These are phyloP conservation scores for Xestoiulus laeticollis DNA, from an alignment of 2,888 invertebrate species.

Conservation along the genomic window DNA sequence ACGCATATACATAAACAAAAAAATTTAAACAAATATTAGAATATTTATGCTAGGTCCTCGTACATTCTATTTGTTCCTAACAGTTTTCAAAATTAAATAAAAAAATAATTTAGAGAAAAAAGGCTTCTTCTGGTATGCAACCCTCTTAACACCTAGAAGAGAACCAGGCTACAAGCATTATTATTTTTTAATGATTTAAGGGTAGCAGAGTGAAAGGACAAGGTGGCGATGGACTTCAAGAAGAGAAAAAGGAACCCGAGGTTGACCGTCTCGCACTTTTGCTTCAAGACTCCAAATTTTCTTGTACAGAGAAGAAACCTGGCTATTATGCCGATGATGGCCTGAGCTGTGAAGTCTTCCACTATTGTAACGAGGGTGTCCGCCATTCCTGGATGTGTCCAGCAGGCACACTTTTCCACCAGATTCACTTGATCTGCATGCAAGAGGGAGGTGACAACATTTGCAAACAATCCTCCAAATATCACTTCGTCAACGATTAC, in stretches of 20 bases:
- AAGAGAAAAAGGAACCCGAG: slow-evolving; percentile 80
- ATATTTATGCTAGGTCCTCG: too few relatives aligned
- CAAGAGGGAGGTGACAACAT: slow-evolving; percentile 88
- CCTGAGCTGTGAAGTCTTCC: slow-evolving; percentile 89
- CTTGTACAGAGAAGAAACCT: slow-evolving; percentile 80
- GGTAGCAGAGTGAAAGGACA: not conserved
- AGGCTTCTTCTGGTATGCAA: too few relatives aligned
- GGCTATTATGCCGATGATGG: slow-evolving; percentile 93
- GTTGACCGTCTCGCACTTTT: slow-evolving; percentile 83
- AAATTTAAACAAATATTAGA: too few relatives aligned
- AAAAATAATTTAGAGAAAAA: too few relatives aligned
- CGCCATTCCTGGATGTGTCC: slow-evolving; percentile 94
- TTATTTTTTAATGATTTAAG: not conserved
- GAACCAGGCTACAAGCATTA: too few relatives aligned
- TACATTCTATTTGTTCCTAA: too few relatives aligned
- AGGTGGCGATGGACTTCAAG: slow-evolving; percentile 67
- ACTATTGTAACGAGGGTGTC: slow-evolving; percentile 89
- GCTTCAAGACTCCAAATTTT: slow-evolving; percentile 84
- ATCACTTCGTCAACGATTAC: slow-evolving; percentile 92
- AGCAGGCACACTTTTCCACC: slow-evolving; percentile 86
- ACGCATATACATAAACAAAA: too few relatives aligned
- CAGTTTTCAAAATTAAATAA: too few relatives aligned
- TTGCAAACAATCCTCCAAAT: slow-evolving; percentile 87
- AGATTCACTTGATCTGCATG: slow-evolving; percentile 94
- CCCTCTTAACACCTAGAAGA: too few relatives aligned